These are phyloP conservation scores for Prunella strophiata DNA, from an alignment of 2,797 vertebrate species.

Conservation along the genomic window DNA sequence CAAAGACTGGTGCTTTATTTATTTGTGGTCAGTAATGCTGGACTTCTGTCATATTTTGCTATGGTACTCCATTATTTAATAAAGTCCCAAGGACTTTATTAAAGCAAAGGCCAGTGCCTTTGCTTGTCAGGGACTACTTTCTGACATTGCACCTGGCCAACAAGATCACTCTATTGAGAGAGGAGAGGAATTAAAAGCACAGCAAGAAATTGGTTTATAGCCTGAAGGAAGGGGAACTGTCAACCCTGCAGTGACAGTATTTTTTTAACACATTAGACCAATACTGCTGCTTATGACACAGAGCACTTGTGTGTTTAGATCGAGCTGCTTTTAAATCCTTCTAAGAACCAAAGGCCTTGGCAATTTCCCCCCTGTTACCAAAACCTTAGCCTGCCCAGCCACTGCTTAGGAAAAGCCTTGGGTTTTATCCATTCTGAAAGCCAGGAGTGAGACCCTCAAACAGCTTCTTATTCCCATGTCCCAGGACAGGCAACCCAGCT, in stretches of 20 bases:
- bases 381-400: not conserved
- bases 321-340: not conserved
- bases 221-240: not conserved
- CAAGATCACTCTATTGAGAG: not conserved
- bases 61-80: not conserved
- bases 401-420: not conserved
- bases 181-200: not conserved
- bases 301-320: not conserved
- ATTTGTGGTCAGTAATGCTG: not conserved
- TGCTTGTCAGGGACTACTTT: constrained; percentile 5
- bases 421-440: not conserved
- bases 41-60: constrained; percentile 12
- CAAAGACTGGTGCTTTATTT: constrained; percentile 22
- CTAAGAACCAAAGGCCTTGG: accelerated
- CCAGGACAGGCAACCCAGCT: not conserved
- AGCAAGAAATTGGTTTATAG: constrained; percentile 28
- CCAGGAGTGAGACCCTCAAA: accelerated
- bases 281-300: not conserved
- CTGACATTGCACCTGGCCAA: constrained; percentile 36
- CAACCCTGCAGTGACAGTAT: not conserved
- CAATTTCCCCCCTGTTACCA: not conserved
- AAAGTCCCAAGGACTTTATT: not conserved
- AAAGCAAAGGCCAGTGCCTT: constrained; percentile 9
- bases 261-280: not conserved
- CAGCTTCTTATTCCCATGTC: not conserved